phyloP scores from a whole-genome alignment of 2,888 invertebrate species.

The Cenopis cana region DNA sequence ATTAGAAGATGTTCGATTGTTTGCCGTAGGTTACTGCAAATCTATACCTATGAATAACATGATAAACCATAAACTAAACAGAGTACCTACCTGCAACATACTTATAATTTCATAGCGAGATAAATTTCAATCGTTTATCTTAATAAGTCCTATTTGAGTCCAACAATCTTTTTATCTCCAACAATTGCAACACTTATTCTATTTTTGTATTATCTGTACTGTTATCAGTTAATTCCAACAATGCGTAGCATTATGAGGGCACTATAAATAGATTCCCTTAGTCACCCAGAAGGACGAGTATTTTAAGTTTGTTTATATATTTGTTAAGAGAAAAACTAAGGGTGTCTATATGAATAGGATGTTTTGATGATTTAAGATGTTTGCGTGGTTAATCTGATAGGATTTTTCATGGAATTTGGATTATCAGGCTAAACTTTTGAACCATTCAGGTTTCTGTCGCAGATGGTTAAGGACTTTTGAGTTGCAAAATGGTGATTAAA shows the following conservation, averaged over 20 bases:
- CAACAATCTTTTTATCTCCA: slow-evolving; percentile 29
- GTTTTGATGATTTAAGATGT: slow-evolving; percentile 12
- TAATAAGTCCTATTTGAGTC: slow-evolving; percentile 23
- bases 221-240: slow-evolving; percentile 40
- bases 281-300: slow-evolving; percentile 34
- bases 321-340: neutral
- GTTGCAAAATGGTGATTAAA: too few species aligned
- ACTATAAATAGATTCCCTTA: slow-evolving; percentile 34
- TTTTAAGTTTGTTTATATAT: slow-evolving; percentile 28
- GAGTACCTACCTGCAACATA: too few species aligned
- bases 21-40: slow-evolving; percentile 7
- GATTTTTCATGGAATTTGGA: neutral
- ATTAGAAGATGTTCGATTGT: neutral
- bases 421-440: neutral
- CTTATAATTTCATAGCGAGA: neutral
- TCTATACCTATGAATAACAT: neutral
- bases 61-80: neutral
- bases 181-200: slow-evolving; percentile 28
- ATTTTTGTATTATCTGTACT: slow-evolving; percentile 27
- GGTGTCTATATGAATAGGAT: slow-evolving; percentile 21
- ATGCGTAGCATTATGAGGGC: slow-evolving; percentile 23
- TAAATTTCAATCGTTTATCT: slow-evolving; percentile 23
- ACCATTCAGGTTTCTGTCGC: neutral
- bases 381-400: neutral
- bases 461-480: too few species aligned